Conservation (phyloP, 2,797 vertebrate species). For the Lagocephalus sceleratus region DNA sequence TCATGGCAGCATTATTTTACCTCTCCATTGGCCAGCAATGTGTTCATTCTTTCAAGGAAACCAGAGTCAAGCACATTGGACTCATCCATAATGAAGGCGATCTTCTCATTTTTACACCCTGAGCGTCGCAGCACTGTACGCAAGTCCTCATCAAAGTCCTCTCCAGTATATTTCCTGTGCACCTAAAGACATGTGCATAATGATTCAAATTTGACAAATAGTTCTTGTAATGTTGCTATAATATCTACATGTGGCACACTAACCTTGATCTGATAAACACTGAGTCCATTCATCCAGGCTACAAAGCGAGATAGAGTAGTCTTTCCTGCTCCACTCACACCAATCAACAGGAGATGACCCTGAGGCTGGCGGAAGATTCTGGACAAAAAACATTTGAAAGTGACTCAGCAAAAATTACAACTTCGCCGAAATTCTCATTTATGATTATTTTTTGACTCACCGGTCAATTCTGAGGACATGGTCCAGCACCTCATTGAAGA, state of each 20-base stretch:
- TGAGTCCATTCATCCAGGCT: constrained; percentile 98
- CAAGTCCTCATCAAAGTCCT: constrained; percentile 98
- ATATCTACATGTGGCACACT: not conserved
- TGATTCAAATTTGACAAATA: too few species aligned
- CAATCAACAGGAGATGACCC: constrained; percentile 95
- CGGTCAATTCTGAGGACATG: constrained; percentile 96
- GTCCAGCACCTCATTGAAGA: constrained; percentile 98
- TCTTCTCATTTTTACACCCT: constrained; percentile 98
- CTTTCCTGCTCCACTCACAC: constrained; percentile 97
- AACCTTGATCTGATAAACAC: constrained; percentile 99
- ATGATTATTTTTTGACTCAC: constrained; percentile 57
- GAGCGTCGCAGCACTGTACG: constrained; percentile 93
- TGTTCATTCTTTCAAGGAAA: constrained; percentile 99
- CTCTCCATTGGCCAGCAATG: constrained; percentile 96
- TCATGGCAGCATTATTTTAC: constrained; percentile 59
- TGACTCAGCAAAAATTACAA: not conserved
- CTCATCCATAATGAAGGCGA: constrained; percentile 99
- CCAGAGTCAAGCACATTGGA: constrained; percentile 97
- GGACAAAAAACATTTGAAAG: constrained; percentile 1
- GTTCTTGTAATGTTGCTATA: too few species aligned
- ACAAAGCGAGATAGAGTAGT: constrained; percentile 97
- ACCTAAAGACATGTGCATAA: constrained; percentile 73
- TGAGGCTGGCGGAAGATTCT: constrained; percentile 99
- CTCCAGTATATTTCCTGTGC: constrained; percentile 96
- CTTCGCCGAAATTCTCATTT: not conserved